phyloP scores from a whole-genome alignment of 2,113 vertebrate genomes.

The Nansenia antarctica region DNA sequence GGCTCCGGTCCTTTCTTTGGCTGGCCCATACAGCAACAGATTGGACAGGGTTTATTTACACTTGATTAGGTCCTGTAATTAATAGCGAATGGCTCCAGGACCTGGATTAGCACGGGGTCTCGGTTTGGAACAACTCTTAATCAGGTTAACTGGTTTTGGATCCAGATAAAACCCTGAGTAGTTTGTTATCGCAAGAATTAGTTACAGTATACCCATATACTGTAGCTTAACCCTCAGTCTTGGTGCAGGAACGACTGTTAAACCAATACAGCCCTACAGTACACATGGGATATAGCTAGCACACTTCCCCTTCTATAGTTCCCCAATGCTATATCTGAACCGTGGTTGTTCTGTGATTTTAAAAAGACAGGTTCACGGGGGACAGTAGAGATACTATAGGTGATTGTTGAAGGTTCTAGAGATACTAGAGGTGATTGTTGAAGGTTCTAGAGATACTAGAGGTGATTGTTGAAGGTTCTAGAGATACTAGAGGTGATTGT shows the following conservation, averaged over 20 bases:
- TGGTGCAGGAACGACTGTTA: conserved; percentile 8
- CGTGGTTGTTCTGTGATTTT: background rate
- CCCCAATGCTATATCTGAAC: background rate
- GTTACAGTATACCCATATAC: too few species aligned
- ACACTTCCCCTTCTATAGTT: background rate
- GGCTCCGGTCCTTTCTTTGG: conserved; percentile 7
- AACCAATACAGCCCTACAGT: background rate
- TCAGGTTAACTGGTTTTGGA: conserved; percentile 61
- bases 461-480: too few species aligned
- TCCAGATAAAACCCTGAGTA: too few species aligned
- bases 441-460: too few species aligned
- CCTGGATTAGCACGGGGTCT: conserved; percentile 58
- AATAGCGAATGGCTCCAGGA: conserved; percentile 58
- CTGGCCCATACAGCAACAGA: conserved; percentile 25
- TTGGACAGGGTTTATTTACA: conserved; percentile 49
- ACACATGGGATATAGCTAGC: background rate
- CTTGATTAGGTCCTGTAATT: conserved; percentile 62
- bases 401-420: too few species aligned
- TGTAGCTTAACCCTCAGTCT: conserved; percentile 37
- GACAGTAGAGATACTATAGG: too few species aligned
- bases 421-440: too few species aligned
- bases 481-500: too few species aligned
- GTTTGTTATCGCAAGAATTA: too few species aligned
- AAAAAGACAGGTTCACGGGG: background rate
- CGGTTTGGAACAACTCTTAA: conserved; percentile 58